phyloP scores from a whole-genome alignment of 2,888 invertebrate genomes.

The Habrosyne pyritoides region DNA sequence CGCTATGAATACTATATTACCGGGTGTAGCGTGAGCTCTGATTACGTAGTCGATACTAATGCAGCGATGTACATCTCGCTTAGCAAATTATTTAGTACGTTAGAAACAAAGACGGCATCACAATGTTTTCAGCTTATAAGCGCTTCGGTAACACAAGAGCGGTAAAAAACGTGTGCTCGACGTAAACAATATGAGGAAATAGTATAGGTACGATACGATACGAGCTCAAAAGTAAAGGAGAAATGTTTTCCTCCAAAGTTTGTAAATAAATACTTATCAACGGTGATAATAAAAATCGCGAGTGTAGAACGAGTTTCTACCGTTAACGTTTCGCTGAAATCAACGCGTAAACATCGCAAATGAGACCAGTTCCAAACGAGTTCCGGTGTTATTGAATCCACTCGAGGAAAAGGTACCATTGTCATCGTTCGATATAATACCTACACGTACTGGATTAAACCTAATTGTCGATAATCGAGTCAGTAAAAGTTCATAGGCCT shows the following conservation, averaged over 20 bases:
- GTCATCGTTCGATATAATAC: conserved; percentile 1
- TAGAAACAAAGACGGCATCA: conserved; percentile 29
- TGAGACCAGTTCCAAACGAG: conserved; percentile 59
- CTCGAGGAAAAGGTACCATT: conserved; percentile 21
- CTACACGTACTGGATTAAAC: not conserved
- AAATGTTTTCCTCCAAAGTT: conserved; percentile 37
- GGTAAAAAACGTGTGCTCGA: conserved; percentile 44
- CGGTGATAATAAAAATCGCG: conserved; percentile 52
- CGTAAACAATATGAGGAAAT: conserved; percentile 56
- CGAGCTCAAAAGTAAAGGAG: conserved; percentile 1
- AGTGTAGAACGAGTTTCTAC: conserved; percentile 72
- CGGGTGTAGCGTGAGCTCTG: not conserved
- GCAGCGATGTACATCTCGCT: conserved; percentile 34
- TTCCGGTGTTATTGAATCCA: conserved; percentile 51
- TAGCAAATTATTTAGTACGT: conserved; percentile 22
- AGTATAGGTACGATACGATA: conserved; percentile 30
- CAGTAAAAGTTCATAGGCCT: conserved; percentile 60
- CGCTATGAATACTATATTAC: not conserved
- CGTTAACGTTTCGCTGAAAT: conserved; percentile 71
- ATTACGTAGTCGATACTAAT: conserved; percentile 13
- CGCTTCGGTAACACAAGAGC: conserved; percentile 47
- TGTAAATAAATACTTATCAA: conserved; percentile 62
- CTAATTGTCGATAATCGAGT: conserved; percentile 38
- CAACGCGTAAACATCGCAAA: conserved; percentile 57
- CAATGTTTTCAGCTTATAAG: conserved; percentile 33